Base-by-base conservation (phyloP, 1,140 invertebrate genomes). In the Drosophila trapezifrons region DNA sequence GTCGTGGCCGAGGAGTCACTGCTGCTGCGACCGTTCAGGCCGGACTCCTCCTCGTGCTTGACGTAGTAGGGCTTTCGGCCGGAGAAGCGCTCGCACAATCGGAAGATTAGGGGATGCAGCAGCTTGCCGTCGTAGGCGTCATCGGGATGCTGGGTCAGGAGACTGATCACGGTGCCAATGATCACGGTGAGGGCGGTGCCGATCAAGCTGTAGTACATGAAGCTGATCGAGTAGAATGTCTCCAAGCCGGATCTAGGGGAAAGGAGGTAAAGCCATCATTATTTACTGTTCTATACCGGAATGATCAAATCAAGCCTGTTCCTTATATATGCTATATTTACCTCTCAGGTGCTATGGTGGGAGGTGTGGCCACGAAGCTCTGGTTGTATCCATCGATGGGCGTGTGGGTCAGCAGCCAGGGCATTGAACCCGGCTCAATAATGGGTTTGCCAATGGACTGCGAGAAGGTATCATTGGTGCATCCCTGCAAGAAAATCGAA, bases 131-230 rank as follows among this genome's bases (percentile, higher is more conserved):
- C 95, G 81, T 95, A 96, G 43, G 93, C 92, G 73, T 96, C 95
- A 6, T 94, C 93, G 40, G 96, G 90, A 57, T 94, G 93, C 8
- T 93, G 93, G 49, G 95, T 95, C 17, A 95, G 71, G 37, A 94
- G 93, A 83, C 95, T 96, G 22, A 96, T 93, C 8, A 95, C 86
- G 7, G 94, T 93, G 1, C 95, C 95, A 27, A 96, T 91, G 4
- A 94, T 56, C 0, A 96, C 92, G 0, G 95, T 96, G 20, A 95
- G 93, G 13, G 94, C 73, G 51, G 95, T 95, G 2, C 95, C 95
- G 40, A 96, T 93, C 4, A 96, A 84, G 22, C 95, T 94, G 83
- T 96, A 96, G 85, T 96, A 96, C 95, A 96, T 96, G 80, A 96
- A 96, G 6, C 95, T 95, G 38, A 96, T 94, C 7, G 94, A 94